Evolutionary conservation across 1,140 invertebrate genomes (phyloP), one percentile per base, ranked within the genome.

Genomic region (Monochamus saltuarius): DNA sequence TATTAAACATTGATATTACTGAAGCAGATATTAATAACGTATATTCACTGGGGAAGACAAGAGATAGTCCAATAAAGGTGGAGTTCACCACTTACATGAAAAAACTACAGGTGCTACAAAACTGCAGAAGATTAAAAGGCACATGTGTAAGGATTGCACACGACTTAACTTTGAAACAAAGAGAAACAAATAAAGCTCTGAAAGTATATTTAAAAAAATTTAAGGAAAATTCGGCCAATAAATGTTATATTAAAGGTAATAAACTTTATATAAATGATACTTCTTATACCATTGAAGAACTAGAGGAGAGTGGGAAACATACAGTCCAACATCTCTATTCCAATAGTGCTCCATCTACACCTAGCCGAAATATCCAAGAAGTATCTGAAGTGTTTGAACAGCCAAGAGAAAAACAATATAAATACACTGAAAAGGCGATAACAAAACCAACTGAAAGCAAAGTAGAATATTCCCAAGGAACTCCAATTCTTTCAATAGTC

Each of bases 211-310:
- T 52, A 36, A 34, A 29, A 16, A 38, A 17, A 35, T 7, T 22
- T 9, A 53, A 37, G 38, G 13, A 13, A n/a, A 40, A 53, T 29
- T 16, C 51, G 2, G 9, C 22, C 9, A 37, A 36, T 37, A 53
- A 53, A 35, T 53, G 51, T 29, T 40, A 53, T 11, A 38, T 53
- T 16, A 38, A 53, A 53, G 38, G 17, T 6, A 40, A 53, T 29
- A 53, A 29, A 53, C 13, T 38, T 16, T 38, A 38, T 11, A 53
- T 53, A 16, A 40, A 40, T 17, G 13, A 38, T 38, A 38, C 13
- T 38, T 34, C 51, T 29, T 38, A 53, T 40, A 53, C 51, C 13
- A 13, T 53, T 34, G 38, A 53, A 53, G 51, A 52, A 52, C 50
- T 29, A 29, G 22, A 29, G 22, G 22, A 29, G 22, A 29, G 22